phyloP scores from a whole-genome alignment of 2,113 vertebrate species.

The Athene cunicularia region DNA sequence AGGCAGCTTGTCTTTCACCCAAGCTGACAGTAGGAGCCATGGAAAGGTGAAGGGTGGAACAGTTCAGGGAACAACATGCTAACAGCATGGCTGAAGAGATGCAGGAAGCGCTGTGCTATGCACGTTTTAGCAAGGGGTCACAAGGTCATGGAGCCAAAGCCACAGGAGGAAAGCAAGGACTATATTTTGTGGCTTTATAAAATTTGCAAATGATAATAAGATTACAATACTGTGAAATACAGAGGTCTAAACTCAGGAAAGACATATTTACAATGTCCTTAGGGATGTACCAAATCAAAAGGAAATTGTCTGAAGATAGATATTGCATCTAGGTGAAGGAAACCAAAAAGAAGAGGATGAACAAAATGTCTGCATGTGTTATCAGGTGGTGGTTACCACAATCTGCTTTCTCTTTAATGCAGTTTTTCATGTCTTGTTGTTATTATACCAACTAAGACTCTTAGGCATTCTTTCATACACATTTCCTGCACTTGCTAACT shows the following conservation, averaged over 20 bases:
- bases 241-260: background rate
- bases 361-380: background rate
- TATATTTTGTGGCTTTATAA: background rate
- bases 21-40: background rate
- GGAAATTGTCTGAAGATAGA: background rate
- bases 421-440: background rate
- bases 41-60: background rate
- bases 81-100: background rate
- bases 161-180: background rate
- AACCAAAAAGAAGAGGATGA: background rate
- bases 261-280: background rate
- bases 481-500: background rate
- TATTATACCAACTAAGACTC: background rate
- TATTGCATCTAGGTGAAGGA: background rate
- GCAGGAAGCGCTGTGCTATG: background rate
- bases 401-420: background rate
- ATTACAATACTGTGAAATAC: background rate
- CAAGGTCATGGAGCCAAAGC: background rate
- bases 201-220: background rate
- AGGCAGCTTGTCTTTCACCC: background rate
- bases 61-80: background rate
- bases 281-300: background rate
- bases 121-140: background rate
- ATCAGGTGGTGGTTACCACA: background rate
- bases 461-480: background rate